These are phyloP conservation scores for Lymantria monacha DNA, from an alignment of 2,888 invertebrate genomes.

Conservation along the genomic window DNA sequence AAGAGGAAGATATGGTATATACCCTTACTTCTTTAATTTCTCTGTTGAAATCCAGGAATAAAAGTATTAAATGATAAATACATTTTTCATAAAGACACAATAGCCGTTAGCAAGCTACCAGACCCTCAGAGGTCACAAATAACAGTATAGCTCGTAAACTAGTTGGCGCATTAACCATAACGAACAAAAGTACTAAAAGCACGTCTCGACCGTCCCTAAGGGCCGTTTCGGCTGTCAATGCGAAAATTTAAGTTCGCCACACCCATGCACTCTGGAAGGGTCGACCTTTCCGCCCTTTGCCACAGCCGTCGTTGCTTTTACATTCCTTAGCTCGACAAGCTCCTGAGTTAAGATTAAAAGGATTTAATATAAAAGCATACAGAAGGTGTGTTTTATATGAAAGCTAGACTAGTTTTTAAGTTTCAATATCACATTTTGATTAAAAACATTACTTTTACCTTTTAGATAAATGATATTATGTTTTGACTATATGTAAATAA, in stretches of 20 bases:
- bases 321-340: constrained; percentile 29
- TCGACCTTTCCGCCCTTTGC: constrained; percentile 76
- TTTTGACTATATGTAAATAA: too few relatives aligned
- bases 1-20: too few relatives aligned
- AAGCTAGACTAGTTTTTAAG: not conserved
- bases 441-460: too few relatives aligned
- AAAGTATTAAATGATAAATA: constrained; percentile 2
- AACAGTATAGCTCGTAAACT: constrained; percentile 76
- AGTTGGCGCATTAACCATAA: constrained; percentile 79
- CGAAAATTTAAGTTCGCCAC: constrained; percentile 80
- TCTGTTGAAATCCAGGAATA: too few relatives aligned
- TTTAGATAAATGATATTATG: too few relatives aligned
- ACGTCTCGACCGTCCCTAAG: constrained; percentile 70
- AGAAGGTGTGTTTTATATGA: not conserved
- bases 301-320: constrained; percentile 67
- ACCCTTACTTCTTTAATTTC: too few relatives aligned
- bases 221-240: constrained; percentile 82
- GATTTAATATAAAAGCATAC: constrained; percentile 19
- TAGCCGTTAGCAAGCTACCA: constrained; percentile 35
- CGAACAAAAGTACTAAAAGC: constrained; percentile 81
- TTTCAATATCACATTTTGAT: too few relatives aligned
- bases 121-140: constrained; percentile 67
- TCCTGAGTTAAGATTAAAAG: constrained; percentile 10
- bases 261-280: constrained; percentile 79
- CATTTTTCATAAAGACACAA: constrained; percentile 26